Base-by-base conservation (phyloP, 1,140 invertebrate species). In the Drosophila jambulina region DNA sequence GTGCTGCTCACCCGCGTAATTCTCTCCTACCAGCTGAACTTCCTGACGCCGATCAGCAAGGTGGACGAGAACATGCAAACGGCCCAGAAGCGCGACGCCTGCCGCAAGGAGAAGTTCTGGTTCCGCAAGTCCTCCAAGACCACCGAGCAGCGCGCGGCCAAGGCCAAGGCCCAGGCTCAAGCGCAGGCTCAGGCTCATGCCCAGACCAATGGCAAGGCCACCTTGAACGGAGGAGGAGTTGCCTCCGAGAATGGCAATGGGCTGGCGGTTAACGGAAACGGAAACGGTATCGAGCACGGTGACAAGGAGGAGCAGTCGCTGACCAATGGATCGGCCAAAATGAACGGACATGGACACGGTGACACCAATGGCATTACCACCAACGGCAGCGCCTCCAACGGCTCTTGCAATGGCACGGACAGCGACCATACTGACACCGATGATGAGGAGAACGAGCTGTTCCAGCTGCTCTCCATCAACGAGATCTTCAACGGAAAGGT, bases 401-500 rank as follows among this genome's bases (percentile, higher is more conserved):
- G 92, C 12, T 93, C 45, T 19, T 88, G 27, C 93, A 86, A 90
- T 76, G 85, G 80, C 17, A 29, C 46, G 17, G 82, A 86, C 46
- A 91, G 87, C 43, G 90, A 91, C 51, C 81, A 92, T 59, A 88
- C 82, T 29, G 86, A 92, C 61, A 92, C 78, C 7, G 87, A 87
- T 54, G 86, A 87, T 61, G 85, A 90, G 56, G 72, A 92, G 45
- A 80, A 81, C 25, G 84, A 80, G 75, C 87, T 82, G 76, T 92
- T 71, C 93, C 93, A 92, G 65, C 45, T 90, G 56, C 97, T 99
- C 95, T 97, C 97, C 4, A 95, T 99, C 53, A 95, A 99, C 93
- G 98, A 99, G 94, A 99, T 99, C 81, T 97, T 99, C 59, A 99
- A 99, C 94, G 99, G 99, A 86, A 99, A 98, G 94, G 97, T 98